Conservation (phyloP, 2,888 invertebrate species). For the Phengaris alcon region DNA sequence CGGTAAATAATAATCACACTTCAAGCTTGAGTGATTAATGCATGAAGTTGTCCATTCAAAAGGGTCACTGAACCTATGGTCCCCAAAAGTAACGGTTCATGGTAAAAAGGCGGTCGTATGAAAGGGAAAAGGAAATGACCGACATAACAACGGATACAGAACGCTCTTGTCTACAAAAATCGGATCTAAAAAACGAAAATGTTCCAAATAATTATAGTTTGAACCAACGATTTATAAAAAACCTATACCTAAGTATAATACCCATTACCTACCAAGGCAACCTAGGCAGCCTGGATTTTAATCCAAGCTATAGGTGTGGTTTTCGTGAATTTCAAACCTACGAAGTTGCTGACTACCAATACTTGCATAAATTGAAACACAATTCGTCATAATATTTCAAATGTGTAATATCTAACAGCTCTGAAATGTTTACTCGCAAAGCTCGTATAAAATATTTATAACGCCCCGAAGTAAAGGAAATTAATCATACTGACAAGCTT, state of each 20-base stretch:
- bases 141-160: not conserved
- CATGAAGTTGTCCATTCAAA: not conserved
- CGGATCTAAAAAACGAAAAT: not conserved
- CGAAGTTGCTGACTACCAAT: not conserved
- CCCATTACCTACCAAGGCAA: too few species aligned
- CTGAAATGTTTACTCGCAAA: not conserved
- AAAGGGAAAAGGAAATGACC: not conserved
- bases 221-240: not conserved
- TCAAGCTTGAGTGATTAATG: slow-evolving; percentile 1
- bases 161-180: not conserved
- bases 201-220: not conserved
- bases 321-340: not conserved
- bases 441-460: slow-evolving; percentile 16
- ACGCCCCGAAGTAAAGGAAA: slow-evolving; percentile 6
- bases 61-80: not conserved
- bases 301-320: not conserved
- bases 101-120: not conserved
- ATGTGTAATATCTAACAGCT: not conserved
- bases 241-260: too few species aligned
- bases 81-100: not conserved
- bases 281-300: too few species aligned
- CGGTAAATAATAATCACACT: not conserved
- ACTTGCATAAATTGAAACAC: slow-evolving; percentile 5
- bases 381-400: slow-evolving; percentile 9
- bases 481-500: too few species aligned